phyloP scores from a whole-genome alignment of 2,113 vertebrate species.

The Clarias macrocephalus region DNA sequence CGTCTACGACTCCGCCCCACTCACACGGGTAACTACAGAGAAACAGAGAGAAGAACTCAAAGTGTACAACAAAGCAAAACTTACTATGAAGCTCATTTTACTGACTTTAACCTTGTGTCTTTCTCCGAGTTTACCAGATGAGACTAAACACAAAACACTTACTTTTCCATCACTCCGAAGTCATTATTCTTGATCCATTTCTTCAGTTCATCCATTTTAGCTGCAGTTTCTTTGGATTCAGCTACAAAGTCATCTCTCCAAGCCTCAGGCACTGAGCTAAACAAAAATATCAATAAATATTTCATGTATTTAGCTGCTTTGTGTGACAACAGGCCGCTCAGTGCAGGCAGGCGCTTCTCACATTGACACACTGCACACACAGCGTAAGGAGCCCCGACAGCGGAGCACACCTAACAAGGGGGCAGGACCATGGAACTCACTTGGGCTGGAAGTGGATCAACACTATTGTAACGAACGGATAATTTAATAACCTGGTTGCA shows the following conservation, averaged over 20 bases:
- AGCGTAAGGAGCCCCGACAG: no score
- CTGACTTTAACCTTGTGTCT: neutral
- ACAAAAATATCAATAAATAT: neutral
- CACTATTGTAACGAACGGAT: no score
- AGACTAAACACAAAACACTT: neutral
- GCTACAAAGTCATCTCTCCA: constrained; percentile 80
- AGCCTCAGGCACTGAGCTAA: constrained; percentile 79
- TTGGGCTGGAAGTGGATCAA: no score
- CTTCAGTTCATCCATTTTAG: constrained; percentile 75
- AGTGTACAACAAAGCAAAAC: neutral
- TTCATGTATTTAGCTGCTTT: no score
- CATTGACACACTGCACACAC: no score
- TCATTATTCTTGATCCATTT: constrained; percentile 57
- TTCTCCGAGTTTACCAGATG: neutral
- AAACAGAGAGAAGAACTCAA: neutral
- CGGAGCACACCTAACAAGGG: no score
- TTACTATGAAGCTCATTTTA: neutral
- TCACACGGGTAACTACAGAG: constrained; percentile 74
- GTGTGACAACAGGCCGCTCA: no score
- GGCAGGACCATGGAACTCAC: no score
- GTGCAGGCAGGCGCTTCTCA: no score
- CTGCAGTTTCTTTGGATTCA: constrained; percentile 77
- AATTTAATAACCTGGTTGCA: no score
- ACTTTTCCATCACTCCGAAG: constrained; percentile 70
- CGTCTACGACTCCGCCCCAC: constrained; percentile 78